Percentiles rank a stretch among this genome's conserved stretches.
phyloP scores from a whole-genome alignment of 1,140 invertebrate genomes.

The Hyles euphorbiae region DNA sequence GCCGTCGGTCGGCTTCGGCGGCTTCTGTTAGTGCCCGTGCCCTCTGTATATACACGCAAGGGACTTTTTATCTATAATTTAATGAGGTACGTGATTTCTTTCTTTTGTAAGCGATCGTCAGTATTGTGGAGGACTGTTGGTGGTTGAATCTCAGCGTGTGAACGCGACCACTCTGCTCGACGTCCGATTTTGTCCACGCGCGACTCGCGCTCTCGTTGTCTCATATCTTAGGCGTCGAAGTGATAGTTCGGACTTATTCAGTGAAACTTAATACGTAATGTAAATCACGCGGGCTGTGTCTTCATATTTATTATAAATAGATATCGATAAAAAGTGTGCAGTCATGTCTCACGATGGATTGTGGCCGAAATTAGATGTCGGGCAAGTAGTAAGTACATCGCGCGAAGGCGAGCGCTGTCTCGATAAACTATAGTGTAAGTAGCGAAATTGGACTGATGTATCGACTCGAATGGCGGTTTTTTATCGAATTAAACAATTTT shows the following conservation, averaged over 20 bases:
- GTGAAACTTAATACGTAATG: not conserved
- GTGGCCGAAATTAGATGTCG: too few species aligned
- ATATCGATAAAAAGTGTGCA: not conserved
- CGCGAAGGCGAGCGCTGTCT: slow-evolving; percentile 4
- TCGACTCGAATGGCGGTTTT: slow-evolving; percentile 17
- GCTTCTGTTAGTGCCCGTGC: slow-evolving; percentile 63
- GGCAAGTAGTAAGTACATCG: not conserved
- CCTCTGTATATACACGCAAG: not conserved
- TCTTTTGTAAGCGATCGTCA: slow-evolving; percentile 6
- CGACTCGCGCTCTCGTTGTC: not conserved
- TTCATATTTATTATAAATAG: too few species aligned
- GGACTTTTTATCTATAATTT: not conserved
- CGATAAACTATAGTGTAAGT: slow-evolving; percentile 27
- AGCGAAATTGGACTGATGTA: slow-evolving; percentile 34
- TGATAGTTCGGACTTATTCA: not conserved
- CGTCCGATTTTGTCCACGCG: too few species aligned
- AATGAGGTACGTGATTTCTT: slow-evolving; percentile 5
- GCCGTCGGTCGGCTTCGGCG: slow-evolving; percentile 71
- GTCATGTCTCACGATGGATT: too few species aligned
- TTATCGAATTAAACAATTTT: slow-evolving; percentile 11
- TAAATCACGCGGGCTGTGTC: too few species aligned
- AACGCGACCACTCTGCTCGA: not conserved
- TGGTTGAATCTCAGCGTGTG: slow-evolving; percentile 11
- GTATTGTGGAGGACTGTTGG: slow-evolving; percentile 9
- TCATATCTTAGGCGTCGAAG: not conserved